Evolutionary conservation across 2,797 vertebrate genomes (phyloP).

Genomic region (Streptopelia turtur): DNA sequence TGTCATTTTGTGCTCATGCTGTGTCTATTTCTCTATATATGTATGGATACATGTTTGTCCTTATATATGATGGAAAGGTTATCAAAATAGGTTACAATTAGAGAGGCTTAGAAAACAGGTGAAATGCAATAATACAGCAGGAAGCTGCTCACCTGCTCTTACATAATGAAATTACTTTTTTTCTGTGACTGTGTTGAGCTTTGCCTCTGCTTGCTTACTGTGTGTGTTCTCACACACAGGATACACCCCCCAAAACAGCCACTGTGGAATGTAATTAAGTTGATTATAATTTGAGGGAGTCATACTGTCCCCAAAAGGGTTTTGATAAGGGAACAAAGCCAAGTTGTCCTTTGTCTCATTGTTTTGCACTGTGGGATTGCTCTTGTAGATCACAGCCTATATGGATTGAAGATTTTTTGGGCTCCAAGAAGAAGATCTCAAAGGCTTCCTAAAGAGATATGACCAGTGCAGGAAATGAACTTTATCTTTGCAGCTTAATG

Average conservation of each 20-base stretch:
- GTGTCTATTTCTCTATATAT: neutral
- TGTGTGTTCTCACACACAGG: neutral
- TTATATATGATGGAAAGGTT: neutral
- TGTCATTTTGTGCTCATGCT: neutral
- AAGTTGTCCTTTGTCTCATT: neutral
- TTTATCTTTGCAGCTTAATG: neutral
- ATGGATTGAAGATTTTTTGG: neutral
- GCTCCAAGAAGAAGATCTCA: neutral
- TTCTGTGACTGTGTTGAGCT: neutral
- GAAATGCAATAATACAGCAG: neutral
- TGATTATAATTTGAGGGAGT: neutral
- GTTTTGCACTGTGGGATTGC: neutral
- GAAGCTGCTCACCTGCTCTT: neutral
- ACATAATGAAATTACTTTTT: neutral
- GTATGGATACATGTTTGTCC: neutral
- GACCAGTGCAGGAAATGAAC: neutral
- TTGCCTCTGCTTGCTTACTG: neutral
- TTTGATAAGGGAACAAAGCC: neutral
- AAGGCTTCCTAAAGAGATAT: neutral
- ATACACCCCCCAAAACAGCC: neutral
- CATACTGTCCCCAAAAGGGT: fast-evolving
- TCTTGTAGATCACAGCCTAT: neutral
- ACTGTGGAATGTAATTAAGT: neutral
- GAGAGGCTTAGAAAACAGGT: neutral
- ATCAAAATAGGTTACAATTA: neutral